phyloP scores from a whole-genome alignment of 2,888 invertebrate species.

The Frankliniella intonsa region DNA sequence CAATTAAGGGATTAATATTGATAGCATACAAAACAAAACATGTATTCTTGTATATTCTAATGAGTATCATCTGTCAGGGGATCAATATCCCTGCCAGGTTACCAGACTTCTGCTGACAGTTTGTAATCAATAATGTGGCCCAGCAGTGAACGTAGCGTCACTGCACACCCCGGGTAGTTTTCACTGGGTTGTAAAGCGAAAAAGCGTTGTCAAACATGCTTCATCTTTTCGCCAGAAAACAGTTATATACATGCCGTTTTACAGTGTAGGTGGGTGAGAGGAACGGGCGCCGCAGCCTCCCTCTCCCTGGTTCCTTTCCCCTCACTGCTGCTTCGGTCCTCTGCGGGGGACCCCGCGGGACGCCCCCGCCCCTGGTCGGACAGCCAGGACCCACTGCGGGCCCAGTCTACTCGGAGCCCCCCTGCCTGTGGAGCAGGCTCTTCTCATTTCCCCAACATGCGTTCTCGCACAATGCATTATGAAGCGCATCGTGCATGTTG shows the following conservation, averaged over 20 bases:
- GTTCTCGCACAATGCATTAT: conserved; percentile 3
- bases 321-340: neutral
- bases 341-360: neutral
- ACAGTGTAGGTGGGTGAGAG: neutral
- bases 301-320: neutral
- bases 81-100: conserved; percentile 1
- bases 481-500: too few relatives aligned
- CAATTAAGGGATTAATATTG: neutral
- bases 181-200: too few relatives aligned
- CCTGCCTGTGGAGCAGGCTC: conserved; percentile 7
- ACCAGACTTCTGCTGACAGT: neutral
- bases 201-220: too few relatives aligned
- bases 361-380: neutral
- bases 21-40: neutral
- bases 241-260: neutral
- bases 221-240: neutral
- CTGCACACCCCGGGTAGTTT: too few relatives aligned
- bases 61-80: conserved; percentile 20
- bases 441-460: conserved; percentile 15
- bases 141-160: too few relatives aligned
- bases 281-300: too few relatives aligned
- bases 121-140: neutral
- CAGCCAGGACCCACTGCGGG: neutral
- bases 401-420: neutral
- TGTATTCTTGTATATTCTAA: conserved; percentile 11